A percentile compares a stretch with the other conserved stretches of the same genome.
These are phyloP conservation scores for Lacanobia wlatinum DNA, from an alignment of 2,888 invertebrate species.

Conservation along the genomic window DNA sequence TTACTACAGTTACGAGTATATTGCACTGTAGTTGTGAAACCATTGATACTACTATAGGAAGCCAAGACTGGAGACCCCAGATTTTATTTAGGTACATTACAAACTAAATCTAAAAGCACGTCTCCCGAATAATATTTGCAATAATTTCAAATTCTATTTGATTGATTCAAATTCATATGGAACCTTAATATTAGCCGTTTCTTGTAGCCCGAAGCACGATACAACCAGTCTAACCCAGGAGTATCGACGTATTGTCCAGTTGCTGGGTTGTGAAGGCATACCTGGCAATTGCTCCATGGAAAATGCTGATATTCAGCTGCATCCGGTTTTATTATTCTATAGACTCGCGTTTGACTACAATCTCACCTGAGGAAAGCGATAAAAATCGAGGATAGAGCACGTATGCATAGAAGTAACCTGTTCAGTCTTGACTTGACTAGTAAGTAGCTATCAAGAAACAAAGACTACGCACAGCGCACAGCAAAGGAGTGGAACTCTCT, in stretches of 20 bases:
- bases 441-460: too few species aligned
- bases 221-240: neutral
- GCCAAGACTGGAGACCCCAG: neutral
- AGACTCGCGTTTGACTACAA: too few species aligned
- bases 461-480: too few species aligned
- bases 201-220: too few species aligned
- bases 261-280: neutral
- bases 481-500: too few species aligned
- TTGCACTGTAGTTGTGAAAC: neutral
- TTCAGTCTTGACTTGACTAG: too few species aligned
- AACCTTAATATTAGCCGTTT: neutral
- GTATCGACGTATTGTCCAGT: neutral
- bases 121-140: too few species aligned
- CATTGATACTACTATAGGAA: neutral
- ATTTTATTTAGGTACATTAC: neutral
- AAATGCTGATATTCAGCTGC: neutral
- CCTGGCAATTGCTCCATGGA: neutral
- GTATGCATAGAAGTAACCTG: too few species aligned
- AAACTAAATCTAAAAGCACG: too few species aligned
- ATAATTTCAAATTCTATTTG: neutral
- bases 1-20: neutral
- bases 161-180: neutral
- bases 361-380: too few species aligned
- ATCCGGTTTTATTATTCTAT: neutral
- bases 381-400: too few species aligned